Base-by-base conservation (phyloP, 2,888 invertebrate species). In the Aproaerema taeniolella region DNA sequence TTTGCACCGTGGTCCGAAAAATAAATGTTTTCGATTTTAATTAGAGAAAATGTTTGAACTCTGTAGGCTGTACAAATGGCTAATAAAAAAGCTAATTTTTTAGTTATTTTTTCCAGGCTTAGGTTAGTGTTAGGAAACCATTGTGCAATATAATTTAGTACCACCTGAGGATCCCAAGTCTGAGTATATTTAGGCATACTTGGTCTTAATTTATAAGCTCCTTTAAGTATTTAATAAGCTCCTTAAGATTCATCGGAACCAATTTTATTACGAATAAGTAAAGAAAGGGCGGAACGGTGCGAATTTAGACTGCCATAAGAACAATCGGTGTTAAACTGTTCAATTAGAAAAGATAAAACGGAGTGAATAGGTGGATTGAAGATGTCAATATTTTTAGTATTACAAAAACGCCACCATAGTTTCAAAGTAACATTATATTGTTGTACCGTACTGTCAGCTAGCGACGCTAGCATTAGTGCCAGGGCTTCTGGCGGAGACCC, bases 101-200 rank as follows among this genome's bases (percentile, higher is more conserved):
- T 57, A 0, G 50, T 52, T 0, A 56, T 12, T 12, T 48, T 46
- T n/a, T 45, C 47, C 12, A 58, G n/a, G 1, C 10, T 2, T 0
- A 58, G 9, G 1, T 28, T 6, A 1, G n/a, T 33, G 36, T 56
- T 47, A 1, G 56, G 58, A 2, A 31, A 41, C 56, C 52, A 55
- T 1, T 33, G 24, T 0, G 45, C 10, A 29, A 29, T 12, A 29
- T 29, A 4, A 12, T 29, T 29, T 10, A 29, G 12, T 2, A 29
- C 29, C 8, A 45, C 2, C 31, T 56, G 36, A 4, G 56, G 56
- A 25, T 61, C 50, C 58, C 59, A 61, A 1, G 52, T 58, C 3
- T 13, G 11, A 0, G 16, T 38, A 24, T 61, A 61, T 32, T 59
- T 62, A 1, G 59, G 56, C 2, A 6, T 15, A 2, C 16, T 14